These are phyloP conservation scores for Diplogasteroides magnus DNA, from an alignment of 1,140 invertebrate genomes.

Conservation along the genomic window DNA sequence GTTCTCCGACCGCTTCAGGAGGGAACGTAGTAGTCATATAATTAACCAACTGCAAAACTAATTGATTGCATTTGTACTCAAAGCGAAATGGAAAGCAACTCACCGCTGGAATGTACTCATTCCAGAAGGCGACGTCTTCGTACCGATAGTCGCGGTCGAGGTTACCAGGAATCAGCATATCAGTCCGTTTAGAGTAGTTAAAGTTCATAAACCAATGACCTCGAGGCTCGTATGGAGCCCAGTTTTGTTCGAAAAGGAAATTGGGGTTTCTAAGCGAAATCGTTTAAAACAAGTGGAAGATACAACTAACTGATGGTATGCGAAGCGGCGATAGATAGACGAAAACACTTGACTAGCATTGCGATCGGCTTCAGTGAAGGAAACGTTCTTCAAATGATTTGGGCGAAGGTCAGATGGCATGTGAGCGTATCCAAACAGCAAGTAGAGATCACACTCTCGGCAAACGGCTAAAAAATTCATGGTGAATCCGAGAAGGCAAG, in stretches of 20 bases:
- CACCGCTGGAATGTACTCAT: constrained; percentile 45
- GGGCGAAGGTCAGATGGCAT: constrained; percentile 44
- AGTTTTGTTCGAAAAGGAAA: constrained; percentile 38
- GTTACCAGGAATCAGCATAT: constrained; percentile 27
- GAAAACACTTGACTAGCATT: constrained; percentile 50
- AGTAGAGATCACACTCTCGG: constrained; percentile 52
- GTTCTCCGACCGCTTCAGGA: constrained; percentile 42
- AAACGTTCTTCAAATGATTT: constrained; percentile 31
- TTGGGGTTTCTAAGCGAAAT: constrained; percentile 43
- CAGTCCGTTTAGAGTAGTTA: constrained; percentile 36
- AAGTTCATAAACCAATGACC: constrained; percentile 52
- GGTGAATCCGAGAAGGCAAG: neutral
- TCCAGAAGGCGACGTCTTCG: constrained; percentile 51
- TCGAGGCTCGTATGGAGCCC: constrained; percentile 46
- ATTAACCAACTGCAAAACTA: constrained; percentile 36
- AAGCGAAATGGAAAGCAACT: neutral
- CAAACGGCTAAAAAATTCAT: constrained; percentile 35
- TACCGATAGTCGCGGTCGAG: constrained; percentile 48
- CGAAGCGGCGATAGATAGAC: constrained; percentile 46
- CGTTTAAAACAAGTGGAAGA: neutral
- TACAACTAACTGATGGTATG: constrained; percentile 37
- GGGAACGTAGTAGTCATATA: constrained; percentile 55
- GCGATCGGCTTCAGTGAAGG: constrained; percentile 42
- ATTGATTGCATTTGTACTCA: neutral
- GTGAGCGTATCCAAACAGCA: constrained; percentile 51